Base-by-base conservation (phyloP, 2,113 vertebrate genomes). In the Seriola quinqueradiata region DNA sequence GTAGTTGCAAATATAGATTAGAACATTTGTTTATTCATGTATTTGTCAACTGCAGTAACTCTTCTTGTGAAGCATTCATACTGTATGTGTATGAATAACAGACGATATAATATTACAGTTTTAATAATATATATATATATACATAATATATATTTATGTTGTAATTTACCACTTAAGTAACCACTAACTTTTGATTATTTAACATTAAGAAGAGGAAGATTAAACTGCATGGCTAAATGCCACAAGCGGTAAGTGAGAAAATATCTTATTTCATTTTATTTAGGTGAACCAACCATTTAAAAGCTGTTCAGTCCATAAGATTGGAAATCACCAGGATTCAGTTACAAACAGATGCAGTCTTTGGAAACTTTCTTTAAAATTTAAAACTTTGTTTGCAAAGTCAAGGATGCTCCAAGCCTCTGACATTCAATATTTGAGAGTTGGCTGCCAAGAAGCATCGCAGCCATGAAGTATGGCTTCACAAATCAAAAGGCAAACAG, bases 341-440 rank as follows among this genome's bases (percentile, higher is more conserved):
- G 52, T 11, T 54, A 11, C 8, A n/a, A 54, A 54, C 17, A 21
- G 52, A 54, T 10, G 4, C 46, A 52, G 19, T 21, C 21, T 54
- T 54, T 54, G 9, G 21, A n/a, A 23, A 54, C 50, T 52, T 52
- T 16, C 1, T 52, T 21, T 54, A 54, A n/a, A 54, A 9, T 4
- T 54, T 6, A 54, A 54, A 19, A 54, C 50, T 50, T 50, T 52
- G n/a, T n/a, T 55, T n/a, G 52, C 54, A 57, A 25, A n/a, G 54
- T 57, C 54, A 57, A 80, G 71, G 52, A 48, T 42, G 7, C 17
- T 38, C 28, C 0, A 13, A 70, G 5, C 12, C 23, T 46, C 52
- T 55, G 67, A 76, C 59, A 59, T 25, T 59, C n/a, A 75, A 40
- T 60, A 64, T 40, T 57, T 68, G 50, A 59, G 60, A 71, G 21